These are phyloP conservation scores for Hanleya hanleyi DNA, from an alignment of 2,888 invertebrate species.

Conservation along the genomic window DNA sequence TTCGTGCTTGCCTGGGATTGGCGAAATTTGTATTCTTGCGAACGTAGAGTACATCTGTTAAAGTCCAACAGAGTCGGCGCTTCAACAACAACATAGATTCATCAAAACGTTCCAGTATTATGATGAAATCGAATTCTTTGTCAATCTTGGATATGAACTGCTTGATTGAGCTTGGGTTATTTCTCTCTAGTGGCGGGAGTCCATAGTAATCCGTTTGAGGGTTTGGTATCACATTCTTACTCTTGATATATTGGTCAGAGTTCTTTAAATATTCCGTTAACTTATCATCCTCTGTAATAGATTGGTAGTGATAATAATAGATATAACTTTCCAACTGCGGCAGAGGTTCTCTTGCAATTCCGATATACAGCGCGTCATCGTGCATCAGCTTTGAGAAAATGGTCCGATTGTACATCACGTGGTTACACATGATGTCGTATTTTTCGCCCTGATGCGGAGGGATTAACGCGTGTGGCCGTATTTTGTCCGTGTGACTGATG, in stretches of 20 bases:
- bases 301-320: neutral
- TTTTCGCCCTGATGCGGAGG: neutral
- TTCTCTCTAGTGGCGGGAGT: neutral
- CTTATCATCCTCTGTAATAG: neutral
- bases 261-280: neutral
- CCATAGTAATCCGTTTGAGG: neutral
- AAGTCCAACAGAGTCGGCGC: neutral
- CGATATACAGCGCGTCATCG: neutral
- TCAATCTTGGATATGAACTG: neutral
- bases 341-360: neutral
- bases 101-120: neutral
- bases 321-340: neutral
- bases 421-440: conserved; percentile 1
- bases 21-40: neutral
- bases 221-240: neutral
- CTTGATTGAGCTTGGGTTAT: neutral
- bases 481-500: neutral
- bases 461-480: neutral
- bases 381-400: neutral
- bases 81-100: neutral
- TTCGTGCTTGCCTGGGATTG: neutral
- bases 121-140: neutral
- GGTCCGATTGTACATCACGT: neutral
- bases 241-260: neutral
- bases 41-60: neutral